phyloP scores from a whole-genome alignment of 2,113 vertebrate genomes.

The Otus sunia region DNA sequence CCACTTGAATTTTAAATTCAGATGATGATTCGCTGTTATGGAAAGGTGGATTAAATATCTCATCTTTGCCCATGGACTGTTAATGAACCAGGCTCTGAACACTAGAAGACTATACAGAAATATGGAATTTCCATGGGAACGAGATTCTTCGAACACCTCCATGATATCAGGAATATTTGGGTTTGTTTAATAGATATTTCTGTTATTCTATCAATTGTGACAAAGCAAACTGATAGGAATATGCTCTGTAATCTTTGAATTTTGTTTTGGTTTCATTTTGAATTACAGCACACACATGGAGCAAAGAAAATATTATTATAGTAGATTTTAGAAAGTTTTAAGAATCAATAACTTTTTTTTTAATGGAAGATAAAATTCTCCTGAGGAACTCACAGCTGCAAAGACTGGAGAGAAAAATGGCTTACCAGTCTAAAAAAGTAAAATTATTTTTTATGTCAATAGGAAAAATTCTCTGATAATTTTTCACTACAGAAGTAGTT shows the following conservation, averaged over 20 bases:
- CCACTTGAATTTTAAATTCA: constrained; percentile 57
- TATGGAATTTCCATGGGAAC: neutral
- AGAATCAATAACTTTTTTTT: neutral
- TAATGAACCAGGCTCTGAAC: constrained; percentile 40
- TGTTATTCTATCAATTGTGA: neutral
- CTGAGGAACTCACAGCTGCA: neutral
- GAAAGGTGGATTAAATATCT: constrained; percentile 45
- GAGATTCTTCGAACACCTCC: neutral
- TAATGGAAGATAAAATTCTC: neutral
- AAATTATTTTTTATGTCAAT: neutral
- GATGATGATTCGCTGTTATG: constrained; percentile 22
- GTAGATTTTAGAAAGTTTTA: neutral
- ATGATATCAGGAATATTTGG: neutral
- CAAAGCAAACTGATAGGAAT: neutral
- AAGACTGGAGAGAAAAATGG: neutral
- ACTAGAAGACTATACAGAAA: neutral
- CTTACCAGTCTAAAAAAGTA: neutral
- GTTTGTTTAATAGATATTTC: neutral
- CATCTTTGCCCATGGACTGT: constrained; percentile 6
- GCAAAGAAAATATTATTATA: neutral
- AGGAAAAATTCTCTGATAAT: neutral
- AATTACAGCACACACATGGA: neutral
- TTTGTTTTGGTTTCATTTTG: neutral
- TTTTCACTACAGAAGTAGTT: neutral
- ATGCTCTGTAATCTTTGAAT: neutral